phyloP scores from a whole-genome alignment of 30 jellyfish, hydroid and myxozoan genomes.

The Aurelia sp. region DNA sequence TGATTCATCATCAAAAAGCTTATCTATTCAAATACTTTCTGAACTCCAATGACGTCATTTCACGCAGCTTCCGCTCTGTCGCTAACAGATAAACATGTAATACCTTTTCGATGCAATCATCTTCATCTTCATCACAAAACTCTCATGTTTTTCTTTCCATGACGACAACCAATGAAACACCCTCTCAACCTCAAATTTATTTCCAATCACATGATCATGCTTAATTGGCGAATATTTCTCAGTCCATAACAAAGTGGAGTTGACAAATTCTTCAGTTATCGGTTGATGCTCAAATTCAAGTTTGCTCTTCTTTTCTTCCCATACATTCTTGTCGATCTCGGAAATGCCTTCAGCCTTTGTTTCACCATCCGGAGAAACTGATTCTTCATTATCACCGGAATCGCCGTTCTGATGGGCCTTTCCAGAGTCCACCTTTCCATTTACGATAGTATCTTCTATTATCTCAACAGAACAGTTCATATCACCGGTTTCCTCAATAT shows the following conservation, averaged over 20 bases:
- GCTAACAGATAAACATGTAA: no score
- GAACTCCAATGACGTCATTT: no score
- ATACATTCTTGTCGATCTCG: not conserved
- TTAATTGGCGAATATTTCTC: constrained; percentile 91
- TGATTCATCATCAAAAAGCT: no score
- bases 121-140: constrained; percentile 56
- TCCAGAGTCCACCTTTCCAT: not conserved
- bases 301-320: not conserved
- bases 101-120: constrained; percentile 48
- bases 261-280: constrained; percentile 68
- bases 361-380: not conserved
- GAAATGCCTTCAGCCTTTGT: not conserved
- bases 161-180: constrained; percentile 84
- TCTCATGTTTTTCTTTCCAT: constrained; percentile 92
- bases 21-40: no score
- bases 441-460: not conserved
- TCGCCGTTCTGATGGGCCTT: not conserved
- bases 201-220: constrained; percentile 83
- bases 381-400: no score
- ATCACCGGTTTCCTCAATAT: constrained; percentile 1
- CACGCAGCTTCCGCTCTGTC: no score
- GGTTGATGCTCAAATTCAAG: constrained; percentile 19
- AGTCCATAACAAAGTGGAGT: constrained; percentile 90
- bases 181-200: constrained; percentile 32
- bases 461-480: not conserved